Evolutionary conservation across 2,797 vertebrate species (phyloP).

Genomic region (Anguilla pacifica): DNA sequence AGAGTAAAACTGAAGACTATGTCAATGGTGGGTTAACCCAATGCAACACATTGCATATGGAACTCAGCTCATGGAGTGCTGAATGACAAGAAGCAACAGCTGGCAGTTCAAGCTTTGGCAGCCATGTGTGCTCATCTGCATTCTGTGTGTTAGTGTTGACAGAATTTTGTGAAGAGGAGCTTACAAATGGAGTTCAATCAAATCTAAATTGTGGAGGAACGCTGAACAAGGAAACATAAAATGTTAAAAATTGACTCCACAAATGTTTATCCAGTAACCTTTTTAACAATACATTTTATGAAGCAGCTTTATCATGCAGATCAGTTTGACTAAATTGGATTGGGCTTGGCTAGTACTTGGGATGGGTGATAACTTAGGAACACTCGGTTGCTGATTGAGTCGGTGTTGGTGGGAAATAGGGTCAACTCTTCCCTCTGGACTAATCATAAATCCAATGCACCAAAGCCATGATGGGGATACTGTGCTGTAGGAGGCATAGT

Average conservation of each 20-base stretch:
- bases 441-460: not conserved
- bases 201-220: not conserved
- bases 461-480: not conserved
- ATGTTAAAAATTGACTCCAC: not conserved
- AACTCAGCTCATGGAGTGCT: not conserved
- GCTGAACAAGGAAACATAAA: not conserved
- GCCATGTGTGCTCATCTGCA: not conserved
- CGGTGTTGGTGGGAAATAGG: not conserved
- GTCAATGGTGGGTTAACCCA: not conserved
- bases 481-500: not conserved
- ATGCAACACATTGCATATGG: not conserved
- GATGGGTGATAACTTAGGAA: not conserved
- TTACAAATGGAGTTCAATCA: not conserved
- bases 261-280: slow-evolving; percentile 5
- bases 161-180: not conserved
- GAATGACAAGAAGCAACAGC: not conserved
- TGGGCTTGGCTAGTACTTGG: not conserved
- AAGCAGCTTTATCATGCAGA: not conserved
- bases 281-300: not conserved
- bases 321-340: not conserved
- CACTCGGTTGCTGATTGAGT: not conserved
- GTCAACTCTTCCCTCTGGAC: not conserved
- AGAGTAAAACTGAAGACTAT: not conserved
- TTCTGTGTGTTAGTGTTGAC: not conserved
- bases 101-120: not conserved